These are phyloP conservation scores for Helicolenus hilgendorfi DNA, from an alignment of 2,797 vertebrate species.

Conservation along the genomic window DNA sequence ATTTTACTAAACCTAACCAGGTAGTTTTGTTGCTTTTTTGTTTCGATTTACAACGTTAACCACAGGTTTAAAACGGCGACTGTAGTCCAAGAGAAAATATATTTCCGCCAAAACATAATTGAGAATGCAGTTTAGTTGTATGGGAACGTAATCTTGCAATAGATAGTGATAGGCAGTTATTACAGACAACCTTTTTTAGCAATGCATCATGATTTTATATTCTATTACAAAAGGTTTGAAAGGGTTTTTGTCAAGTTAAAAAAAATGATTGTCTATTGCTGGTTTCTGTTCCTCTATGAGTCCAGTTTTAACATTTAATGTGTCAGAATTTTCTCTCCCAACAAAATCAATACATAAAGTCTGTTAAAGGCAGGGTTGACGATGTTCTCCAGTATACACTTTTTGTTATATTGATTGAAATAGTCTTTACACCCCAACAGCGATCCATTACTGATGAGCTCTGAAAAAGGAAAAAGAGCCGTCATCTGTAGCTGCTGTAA, in stretches of 20 bases:
- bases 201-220: background rate
- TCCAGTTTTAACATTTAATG: background rate
- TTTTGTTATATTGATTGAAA: no score
- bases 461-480: no score
- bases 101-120: background rate
- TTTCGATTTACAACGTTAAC: rapidly evolving
- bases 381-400: no score
- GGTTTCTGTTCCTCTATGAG: background rate
- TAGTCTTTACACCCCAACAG: no score
- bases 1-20: background rate
- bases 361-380: no score
- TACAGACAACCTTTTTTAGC: background rate
- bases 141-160: background rate
- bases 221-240: background rate
- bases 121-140: background rate
- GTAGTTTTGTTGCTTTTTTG: background rate
- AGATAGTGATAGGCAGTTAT: background rate
- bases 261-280: no score
- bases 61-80: background rate
- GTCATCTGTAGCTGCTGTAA: no score
- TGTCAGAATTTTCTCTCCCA: background rate
- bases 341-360: background rate
- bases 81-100: background rate
- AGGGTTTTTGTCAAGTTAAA: background rate
- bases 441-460: no score